These are phyloP conservation scores for Sipha maydis DNA, from an alignment of 2,888 invertebrate genomes.

Conservation along the genomic window DNA sequence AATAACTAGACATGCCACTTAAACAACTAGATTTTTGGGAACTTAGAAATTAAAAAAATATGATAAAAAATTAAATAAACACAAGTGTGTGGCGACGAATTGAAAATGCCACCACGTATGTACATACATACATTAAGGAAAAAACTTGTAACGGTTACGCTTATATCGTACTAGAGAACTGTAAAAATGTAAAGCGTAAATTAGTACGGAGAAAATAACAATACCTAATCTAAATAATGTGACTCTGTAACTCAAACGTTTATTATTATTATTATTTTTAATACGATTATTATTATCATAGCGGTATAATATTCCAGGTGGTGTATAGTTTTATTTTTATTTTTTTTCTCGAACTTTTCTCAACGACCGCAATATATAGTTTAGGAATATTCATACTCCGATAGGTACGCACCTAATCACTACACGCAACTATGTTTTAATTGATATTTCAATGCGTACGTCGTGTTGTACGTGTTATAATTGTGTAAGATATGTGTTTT, in stretches of 20 bases:
- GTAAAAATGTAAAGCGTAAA: background rate
- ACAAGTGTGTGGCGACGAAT: background rate
- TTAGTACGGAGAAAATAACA: slow-evolving; percentile 13
- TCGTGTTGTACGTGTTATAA: background rate
- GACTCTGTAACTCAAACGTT: slow-evolving; percentile 17
- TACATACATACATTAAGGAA: background rate
- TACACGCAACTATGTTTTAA: background rate
- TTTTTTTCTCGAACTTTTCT: background rate
- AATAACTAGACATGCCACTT: slow-evolving; percentile 33
- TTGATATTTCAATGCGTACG: background rate
- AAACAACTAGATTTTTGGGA: background rate
- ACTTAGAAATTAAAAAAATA: slow-evolving; percentile 4
- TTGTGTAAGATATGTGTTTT: background rate
- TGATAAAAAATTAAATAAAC: slow-evolving; percentile 4
- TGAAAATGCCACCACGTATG: background rate
- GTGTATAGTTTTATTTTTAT: background rate
- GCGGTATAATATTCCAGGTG: no score
- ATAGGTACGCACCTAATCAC: background rate
- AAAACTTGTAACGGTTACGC: background rate
- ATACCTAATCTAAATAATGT: slow-evolving; percentile 8
- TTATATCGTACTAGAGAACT: background rate
- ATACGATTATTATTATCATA: no score
- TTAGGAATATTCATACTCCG: background rate
- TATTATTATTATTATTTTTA: slow-evolving; percentile 10
- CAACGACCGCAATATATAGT: background rate